phyloP scores from a whole-genome alignment of 2,888 invertebrate genomes.

The Herminia tarsipennalis region DNA sequence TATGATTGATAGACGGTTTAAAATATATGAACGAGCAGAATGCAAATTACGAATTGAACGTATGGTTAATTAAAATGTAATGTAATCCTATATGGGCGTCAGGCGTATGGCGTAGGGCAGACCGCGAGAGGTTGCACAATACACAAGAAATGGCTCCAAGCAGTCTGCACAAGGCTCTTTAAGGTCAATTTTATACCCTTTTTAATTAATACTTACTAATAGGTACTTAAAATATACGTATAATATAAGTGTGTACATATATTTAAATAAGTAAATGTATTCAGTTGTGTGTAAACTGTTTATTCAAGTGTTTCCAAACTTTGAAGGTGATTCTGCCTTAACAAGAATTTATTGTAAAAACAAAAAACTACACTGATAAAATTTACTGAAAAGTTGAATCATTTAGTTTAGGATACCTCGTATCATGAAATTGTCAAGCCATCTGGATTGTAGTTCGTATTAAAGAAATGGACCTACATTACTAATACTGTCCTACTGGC shows the following conservation, averaged over 20 bases:
- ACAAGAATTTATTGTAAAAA: too few species aligned
- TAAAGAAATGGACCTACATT: too few species aligned
- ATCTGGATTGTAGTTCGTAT: too few species aligned
- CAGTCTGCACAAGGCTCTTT: conserved; percentile 48
- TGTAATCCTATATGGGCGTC: conserved; percentile 40
- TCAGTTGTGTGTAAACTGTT: conserved; percentile 17
- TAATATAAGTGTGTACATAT: too few species aligned
- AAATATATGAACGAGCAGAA: conserved; percentile 42
- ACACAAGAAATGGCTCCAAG: conserved; percentile 48
- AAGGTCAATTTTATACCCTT: conserved; percentile 33
- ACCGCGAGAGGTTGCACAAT: conserved; percentile 28
- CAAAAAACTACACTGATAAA: too few species aligned
- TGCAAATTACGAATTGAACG: conserved; percentile 39
- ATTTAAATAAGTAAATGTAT: conserved; percentile 23
- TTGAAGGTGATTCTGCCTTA: conserved; percentile 8
- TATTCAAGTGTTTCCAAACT: conserved; percentile 22
- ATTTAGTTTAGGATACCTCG: too few species aligned
- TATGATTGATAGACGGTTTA: conserved; percentile 43
- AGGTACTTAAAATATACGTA: conserved; percentile 1
- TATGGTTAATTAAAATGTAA: conserved; percentile 41
- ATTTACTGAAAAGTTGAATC: too few species aligned
- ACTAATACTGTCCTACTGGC: too few species aligned
- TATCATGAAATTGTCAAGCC: too few species aligned
- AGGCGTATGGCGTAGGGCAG: conserved; percentile 47
- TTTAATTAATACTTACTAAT: conserved; percentile 19